phyloP scores from a whole-genome alignment of 2,888 invertebrate genomes.

The Sinhomidia bicolor region DNA sequence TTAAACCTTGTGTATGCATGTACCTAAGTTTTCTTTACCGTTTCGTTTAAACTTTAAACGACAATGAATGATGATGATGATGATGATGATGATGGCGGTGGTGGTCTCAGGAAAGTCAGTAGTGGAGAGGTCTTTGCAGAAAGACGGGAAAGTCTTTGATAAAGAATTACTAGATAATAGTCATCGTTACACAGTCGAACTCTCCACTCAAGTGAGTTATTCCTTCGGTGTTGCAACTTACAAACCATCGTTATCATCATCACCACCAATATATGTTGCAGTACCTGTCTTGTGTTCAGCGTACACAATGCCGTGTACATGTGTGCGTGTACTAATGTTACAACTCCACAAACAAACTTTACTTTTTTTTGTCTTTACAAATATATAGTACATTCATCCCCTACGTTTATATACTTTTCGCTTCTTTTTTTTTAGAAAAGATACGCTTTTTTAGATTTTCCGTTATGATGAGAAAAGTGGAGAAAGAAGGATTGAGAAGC shows the following conservation, averaged over 20 bases:
- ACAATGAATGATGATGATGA: neutral
- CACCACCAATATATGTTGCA: slow-evolving; percentile 4
- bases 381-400: neutral
- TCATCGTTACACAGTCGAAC: neutral
- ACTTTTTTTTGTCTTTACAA: neutral
- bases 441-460: slow-evolving; percentile 33
- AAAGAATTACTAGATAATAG: slow-evolving; percentile 44
- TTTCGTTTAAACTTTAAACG: neutral
- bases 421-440: neutral
- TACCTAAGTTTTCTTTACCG: neutral
- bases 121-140: slow-evolving; percentile 1
- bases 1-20: neutral
- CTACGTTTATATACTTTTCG: slow-evolving; percentile 5
- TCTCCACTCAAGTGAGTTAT: neutral
- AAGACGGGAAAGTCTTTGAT: slow-evolving; percentile 39
- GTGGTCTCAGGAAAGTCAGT: slow-evolving; percentile 25
- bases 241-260: neutral
- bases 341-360: slow-evolving; percentile 22
- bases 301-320: neutral
- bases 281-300: neutral
- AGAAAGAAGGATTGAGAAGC: slow-evolving; percentile 71
- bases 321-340: neutral
- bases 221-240: neutral
- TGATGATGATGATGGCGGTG: neutral
- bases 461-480: slow-evolving; percentile 62